These are phyloP conservation scores for Ammodytes marinus DNA, from an alignment of 2,113 vertebrate species.

Conservation along the genomic window DNA sequence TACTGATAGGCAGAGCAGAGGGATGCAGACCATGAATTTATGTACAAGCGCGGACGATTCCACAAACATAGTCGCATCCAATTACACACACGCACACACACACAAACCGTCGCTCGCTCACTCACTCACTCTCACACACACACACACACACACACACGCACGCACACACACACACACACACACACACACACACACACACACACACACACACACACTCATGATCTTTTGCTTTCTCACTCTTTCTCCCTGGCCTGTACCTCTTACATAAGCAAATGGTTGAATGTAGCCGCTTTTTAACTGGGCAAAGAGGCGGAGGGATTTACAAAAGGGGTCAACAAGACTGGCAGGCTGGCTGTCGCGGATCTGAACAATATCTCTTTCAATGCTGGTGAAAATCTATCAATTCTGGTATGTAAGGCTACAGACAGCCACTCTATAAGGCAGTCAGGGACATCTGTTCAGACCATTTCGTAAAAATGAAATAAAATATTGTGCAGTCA, in stretches of 20 bases:
- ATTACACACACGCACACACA: conserved; percentile 43
- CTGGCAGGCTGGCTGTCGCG: background rate
- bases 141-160: conserved; percentile 47
- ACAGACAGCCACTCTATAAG: background rate
- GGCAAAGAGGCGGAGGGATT: conserved; percentile 10
- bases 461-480: background rate
- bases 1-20: conserved; percentile 41
- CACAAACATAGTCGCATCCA: conserved; percentile 58
- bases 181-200: background rate
- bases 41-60: conserved; percentile 29
- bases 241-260: conserved; percentile 9
- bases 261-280: conserved; percentile 53
- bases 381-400: conserved; percentile 15
- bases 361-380: conserved; percentile 2
- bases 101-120: conserved; percentile 4
- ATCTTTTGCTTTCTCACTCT: conserved; percentile 26
- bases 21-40: conserved; percentile 35
- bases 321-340: conserved; percentile 20
- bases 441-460: background rate
- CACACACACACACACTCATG: conserved; percentile 15
- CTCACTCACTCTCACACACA: conserved; percentile 51
- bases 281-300: conserved; percentile 17
- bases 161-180: background rate
- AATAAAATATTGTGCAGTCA: background rate
- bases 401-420: background rate